A percentile compares a stretch with the other conserved stretches of the same genome.
phyloP scores from a whole-genome alignment of 2,888 invertebrate genomes.

The Pheosia tremula region DNA sequence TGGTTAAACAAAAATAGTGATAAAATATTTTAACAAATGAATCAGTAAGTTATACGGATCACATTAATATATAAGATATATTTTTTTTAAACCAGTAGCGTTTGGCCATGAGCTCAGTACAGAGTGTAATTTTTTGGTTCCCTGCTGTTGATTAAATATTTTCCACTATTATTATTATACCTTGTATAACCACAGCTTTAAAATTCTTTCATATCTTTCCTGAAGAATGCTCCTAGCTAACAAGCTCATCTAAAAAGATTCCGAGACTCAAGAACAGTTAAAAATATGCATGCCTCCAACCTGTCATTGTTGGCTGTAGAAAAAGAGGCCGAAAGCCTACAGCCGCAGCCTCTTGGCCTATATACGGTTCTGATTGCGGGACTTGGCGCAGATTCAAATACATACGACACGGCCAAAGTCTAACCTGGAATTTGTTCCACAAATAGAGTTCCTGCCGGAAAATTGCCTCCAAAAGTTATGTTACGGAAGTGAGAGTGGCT shows the following conservation, averaged over 20 bases:
- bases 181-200: no score
- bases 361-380: constrained; percentile 71
- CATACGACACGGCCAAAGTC: constrained; percentile 45
- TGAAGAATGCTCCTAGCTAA: constrained; percentile 5
- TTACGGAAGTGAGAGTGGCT: constrained; percentile 11
- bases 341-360: constrained; percentile 80
- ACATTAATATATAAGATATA: no score
- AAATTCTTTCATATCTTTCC: background rate
- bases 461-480: constrained; percentile 23
- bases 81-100: no score
- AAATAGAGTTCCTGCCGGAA: constrained; percentile 42
- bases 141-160: no score
- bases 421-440: constrained; percentile 47
- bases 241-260: constrained; percentile 5
- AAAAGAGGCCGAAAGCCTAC: constrained; percentile 46
- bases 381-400: constrained; percentile 72
- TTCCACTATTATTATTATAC: no score
- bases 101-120: no score
- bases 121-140: no score
- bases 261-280: constrained; percentile 27
- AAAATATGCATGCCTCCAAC: constrained; percentile 33
- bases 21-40: no score
- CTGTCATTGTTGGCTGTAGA: constrained; percentile 40
- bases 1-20: no score
- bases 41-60: no score